Percentiles rank a stretch among this genome's conserved stretches.
These are phyloP conservation scores for Lampropteryx suffumata DNA, from an alignment of 2,888 invertebrate species.

Conservation along the genomic window DNA sequence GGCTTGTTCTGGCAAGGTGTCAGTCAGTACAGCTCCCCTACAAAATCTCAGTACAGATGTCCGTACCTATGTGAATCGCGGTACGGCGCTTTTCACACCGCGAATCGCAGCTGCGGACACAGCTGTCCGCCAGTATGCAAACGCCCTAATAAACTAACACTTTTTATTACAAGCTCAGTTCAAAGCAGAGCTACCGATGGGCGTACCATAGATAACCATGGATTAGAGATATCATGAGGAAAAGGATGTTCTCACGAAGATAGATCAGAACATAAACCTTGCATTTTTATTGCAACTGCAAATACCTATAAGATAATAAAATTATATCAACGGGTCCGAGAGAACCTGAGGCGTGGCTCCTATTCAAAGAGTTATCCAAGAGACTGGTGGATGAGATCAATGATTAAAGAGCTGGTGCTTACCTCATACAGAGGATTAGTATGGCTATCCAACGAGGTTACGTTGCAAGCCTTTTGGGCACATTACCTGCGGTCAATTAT, in stretches of 20 bases:
- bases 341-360: no score
- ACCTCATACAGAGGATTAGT: no score
- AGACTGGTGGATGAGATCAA: no score
- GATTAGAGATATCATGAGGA: slow-evolving; percentile 29
- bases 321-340: no score
- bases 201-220: slow-evolving; percentile 33
- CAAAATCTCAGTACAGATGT: slow-evolving; percentile 52
- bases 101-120: slow-evolving; percentile 64
- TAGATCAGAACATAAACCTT: slow-evolving; percentile 3
- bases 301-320: no score
- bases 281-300: slow-evolving; percentile 10
- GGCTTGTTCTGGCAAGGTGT: slow-evolving; percentile 58
- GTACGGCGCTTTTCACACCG: slow-evolving; percentile 72
- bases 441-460: no score
- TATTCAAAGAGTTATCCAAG: no score
- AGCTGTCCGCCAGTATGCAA: slow-evolving; percentile 75
- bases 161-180: slow-evolving; percentile 61
- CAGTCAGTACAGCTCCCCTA: slow-evolving; percentile 57
- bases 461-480: no score
- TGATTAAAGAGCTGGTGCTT: no score
- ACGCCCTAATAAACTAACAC: slow-evolving; percentile 78
- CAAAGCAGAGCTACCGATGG: slow-evolving; percentile 28
- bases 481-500: no score
- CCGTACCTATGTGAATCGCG: slow-evolving; percentile 73
- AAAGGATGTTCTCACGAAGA: slow-evolving; percentile 21